These are phyloP conservation scores for Scylla paramamosain DNA, from an alignment of 1,140 invertebrate species.

Conservation along the genomic window DNA sequence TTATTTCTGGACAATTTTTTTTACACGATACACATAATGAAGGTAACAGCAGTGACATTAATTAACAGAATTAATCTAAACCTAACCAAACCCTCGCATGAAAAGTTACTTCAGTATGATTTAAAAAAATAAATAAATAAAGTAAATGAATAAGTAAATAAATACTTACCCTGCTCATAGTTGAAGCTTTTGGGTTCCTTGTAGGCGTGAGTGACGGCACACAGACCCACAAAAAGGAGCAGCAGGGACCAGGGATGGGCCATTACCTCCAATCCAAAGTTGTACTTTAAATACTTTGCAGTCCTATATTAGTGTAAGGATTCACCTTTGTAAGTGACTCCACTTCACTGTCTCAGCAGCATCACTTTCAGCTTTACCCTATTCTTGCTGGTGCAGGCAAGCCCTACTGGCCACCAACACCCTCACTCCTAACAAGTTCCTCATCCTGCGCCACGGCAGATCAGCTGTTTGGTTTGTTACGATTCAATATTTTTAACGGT, in stretches of 20 bases:
- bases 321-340: neutral
- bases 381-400: neutral
- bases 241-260: neutral
- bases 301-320: neutral
- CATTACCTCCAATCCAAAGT: neutral
- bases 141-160: too few relatives aligned
- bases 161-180: constrained; percentile 58
- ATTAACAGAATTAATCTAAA: too few relatives aligned
- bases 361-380: neutral
- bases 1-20: too few relatives aligned
- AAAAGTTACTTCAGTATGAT: too few relatives aligned
- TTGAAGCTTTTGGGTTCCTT: constrained; percentile 51
- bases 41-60: too few relatives aligned
- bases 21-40: too few relatives aligned
- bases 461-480: too few relatives aligned
- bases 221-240: neutral
- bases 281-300: neutral
- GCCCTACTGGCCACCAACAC: neutral
- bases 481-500: too few relatives aligned
- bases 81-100: too few relatives aligned
- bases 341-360: neutral
- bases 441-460: too few relatives aligned
- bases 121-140: too few relatives aligned
- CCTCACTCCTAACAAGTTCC: too few relatives aligned
- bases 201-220: neutral